A percentile compares a stretch with the other conserved stretches of the same genome.
phyloP scores from a whole-genome alignment of 2,888 invertebrate species.

The Heteromurus nitidus region DNA sequence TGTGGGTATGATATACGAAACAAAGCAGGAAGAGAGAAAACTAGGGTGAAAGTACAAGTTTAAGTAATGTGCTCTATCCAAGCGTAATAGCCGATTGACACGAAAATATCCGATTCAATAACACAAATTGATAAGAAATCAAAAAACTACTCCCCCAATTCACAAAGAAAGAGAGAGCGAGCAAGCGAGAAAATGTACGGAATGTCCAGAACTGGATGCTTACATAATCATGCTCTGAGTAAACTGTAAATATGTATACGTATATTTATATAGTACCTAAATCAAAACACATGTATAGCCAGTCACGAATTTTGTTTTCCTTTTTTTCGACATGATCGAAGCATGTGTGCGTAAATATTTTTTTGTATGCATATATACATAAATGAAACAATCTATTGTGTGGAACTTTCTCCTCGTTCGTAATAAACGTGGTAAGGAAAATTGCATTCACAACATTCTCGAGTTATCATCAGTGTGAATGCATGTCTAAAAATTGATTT shows the following conservation, averaged over 20 bases:
- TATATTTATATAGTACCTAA: no score
- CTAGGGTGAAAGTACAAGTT: conserved; percentile 58
- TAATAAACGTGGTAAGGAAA: conserved; percentile 27
- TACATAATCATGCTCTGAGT: no score
- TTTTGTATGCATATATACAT: no score
- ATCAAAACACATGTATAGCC: no score
- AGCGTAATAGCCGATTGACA: conserved; percentile 72
- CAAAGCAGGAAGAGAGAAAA: conserved; percentile 34
- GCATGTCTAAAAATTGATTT: conserved; percentile 31
- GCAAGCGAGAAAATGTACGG: conserved; percentile 47
- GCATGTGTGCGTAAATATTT: no score
- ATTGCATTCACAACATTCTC: conserved; percentile 37
- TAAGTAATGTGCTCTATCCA: conserved; percentile 53
- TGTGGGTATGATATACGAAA: no score
- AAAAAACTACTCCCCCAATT: conserved; percentile 61
- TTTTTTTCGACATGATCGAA: no score
- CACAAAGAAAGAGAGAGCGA: conserved; percentile 2
- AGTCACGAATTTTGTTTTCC: no score
- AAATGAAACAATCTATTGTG: background rate
- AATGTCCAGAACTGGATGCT: conserved; percentile 42
- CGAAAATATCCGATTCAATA: conserved; percentile 74
- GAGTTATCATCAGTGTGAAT: background rate
- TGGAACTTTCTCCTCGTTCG: background rate
- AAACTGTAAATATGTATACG: no score
- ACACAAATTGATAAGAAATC: conserved; percentile 74